Evolutionary conservation across 1,140 invertebrate genomes (phyloP).

Genomic region (Bombyx mori): ASM3026992v2 NC_085114.1:10199501-10200000

Average conservation of each 20-base stretch:
- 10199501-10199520: conserved; percentile 87
- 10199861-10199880: no score
- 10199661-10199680: conserved; percentile 64
- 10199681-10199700: conserved; percentile 80
- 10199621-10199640: conserved; percentile 78
- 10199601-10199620: conserved; percentile 92
- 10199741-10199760: conserved; percentile 92
- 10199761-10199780: conserved; percentile 84
- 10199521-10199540: conserved; percentile 87
- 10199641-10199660: conserved; percentile 80
- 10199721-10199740: conserved; percentile 92
- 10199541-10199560: conserved; percentile 94
- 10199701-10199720: conserved; percentile 90
- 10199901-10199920: no score
- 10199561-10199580: conserved; percentile 83
- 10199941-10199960: conserved; percentile 80
- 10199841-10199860: neutral
- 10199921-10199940: conserved; percentile 27
- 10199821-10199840: neutral
- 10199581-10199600: conserved; percentile 89
- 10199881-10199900: no score
- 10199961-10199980: conserved; percentile 88
- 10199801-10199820: neutral
- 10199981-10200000: conserved; percentile 78
- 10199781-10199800: neutral